Base-by-base conservation (phyloP, 2,113 vertebrate genomes). In the Tympanuchus pallidicinctus region DNA sequence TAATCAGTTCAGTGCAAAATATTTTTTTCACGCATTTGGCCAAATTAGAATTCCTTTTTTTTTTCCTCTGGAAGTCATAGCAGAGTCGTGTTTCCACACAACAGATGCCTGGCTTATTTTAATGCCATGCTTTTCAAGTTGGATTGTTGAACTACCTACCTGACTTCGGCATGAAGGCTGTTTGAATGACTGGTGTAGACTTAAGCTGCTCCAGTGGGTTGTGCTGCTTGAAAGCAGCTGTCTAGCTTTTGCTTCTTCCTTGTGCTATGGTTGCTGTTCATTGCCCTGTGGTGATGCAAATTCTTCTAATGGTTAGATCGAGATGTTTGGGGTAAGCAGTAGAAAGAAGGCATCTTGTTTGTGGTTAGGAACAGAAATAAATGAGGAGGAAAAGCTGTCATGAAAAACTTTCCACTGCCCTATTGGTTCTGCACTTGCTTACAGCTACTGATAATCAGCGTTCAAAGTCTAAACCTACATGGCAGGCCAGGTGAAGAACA, bases 131-230 rank as follows among this genome's bases (percentile, higher is more conserved):
- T 94, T 91, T 83, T 80, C 65, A 84, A 66, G 78, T 75, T 61
- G 72, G 74, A 88, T 59, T 91, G 73, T 73, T 82, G 82, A 90
- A 61, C 66, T 93, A 94, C 93, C 82, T 94, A n/a, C 56, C 56
- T 32, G 82, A 61, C 69, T 2, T 0, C 75, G 88, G 69, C 89
- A 75, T 75, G 82, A 86, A 92, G 93, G 96, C 82, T 64, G 25
- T 83, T 38, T 38, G 88, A 86, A 40, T 54, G 77, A 88, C 67
- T 32, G 67, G 45, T 67, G 10, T 30, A 63, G 89, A 86, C 92
- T 84, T 82, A 72, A 87, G 74, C 63, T 56, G 70, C 89, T 91
- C 78, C 85, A 89, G 5, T 79, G 93, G 88, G 82, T 82, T 57
- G 43, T 91, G 87, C 67, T 76, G 79, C 88, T 86, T 50, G 65